Evolutionary conservation across 2,797 vertebrate species (phyloP).

Genomic region (Sphenodon punctatus): DNA sequence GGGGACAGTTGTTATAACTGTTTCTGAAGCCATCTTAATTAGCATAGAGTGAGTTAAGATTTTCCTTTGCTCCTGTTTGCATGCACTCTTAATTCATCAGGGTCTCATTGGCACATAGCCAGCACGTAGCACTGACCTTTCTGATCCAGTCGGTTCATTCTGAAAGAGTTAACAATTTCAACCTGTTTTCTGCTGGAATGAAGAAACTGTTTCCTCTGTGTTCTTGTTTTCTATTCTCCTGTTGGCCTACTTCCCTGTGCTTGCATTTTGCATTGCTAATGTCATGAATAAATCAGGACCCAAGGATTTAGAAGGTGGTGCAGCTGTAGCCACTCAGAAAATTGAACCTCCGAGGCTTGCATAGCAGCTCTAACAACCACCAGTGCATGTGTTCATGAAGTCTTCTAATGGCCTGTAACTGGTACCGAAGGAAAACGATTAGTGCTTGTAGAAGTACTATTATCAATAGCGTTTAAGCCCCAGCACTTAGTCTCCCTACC

Average conservation of each 20-base stretch:
- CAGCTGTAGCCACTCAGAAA: constrained; percentile 64
- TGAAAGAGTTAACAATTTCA: constrained; percentile 57
- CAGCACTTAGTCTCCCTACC: background rate
- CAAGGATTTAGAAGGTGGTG: constrained; percentile 63
- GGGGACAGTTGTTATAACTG: background rate
- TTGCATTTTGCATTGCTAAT: constrained; percentile 69
- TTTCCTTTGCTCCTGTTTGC: background rate
- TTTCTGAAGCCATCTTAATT: background rate
- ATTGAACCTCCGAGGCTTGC: constrained; percentile 38
- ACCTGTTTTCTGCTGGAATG: constrained; percentile 60
- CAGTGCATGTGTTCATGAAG: background rate
- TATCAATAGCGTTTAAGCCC: background rate
- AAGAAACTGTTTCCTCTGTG: constrained; percentile 59
- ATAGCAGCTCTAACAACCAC: constrained; percentile 26
- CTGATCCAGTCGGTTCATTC: background rate
- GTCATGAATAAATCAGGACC: constrained; percentile 66
- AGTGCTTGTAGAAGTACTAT: background rate
- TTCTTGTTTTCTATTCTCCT: constrained; percentile 55
- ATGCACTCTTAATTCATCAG: background rate
- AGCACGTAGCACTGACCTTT: background rate
- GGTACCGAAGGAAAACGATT: background rate
- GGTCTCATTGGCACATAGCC: too few relatives aligned
- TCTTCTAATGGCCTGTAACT: background rate
- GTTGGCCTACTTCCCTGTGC: constrained; percentile 67
- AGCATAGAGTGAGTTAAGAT: background rate